Evolutionary conservation across 2,888 invertebrate genomes (phyloP).

Genomic region (Drosophila pseudotakahashii): DNA sequence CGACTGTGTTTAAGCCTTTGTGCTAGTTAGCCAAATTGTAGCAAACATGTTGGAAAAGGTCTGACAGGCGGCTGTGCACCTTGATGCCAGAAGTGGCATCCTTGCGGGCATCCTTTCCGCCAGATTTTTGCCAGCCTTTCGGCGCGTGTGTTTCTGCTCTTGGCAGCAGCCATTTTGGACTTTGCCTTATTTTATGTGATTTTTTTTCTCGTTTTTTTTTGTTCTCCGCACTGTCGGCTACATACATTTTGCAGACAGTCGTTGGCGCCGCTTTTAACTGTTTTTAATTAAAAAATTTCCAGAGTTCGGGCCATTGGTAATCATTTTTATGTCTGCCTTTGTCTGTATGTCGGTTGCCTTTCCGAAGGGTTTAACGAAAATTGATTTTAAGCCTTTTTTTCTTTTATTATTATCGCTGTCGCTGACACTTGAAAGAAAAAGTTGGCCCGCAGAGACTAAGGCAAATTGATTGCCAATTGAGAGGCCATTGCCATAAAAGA

Average conservation of each 20-base stretch:
- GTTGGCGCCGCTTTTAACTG: conserved; percentile 64
- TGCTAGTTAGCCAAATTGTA: conserved; percentile 48
- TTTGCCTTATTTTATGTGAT: conserved; percentile 8
- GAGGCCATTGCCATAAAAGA: conserved; percentile 44
- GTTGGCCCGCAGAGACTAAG: conserved; percentile 52
- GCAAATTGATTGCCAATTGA: conserved; percentile 75
- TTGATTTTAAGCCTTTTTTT: conserved; percentile 56
- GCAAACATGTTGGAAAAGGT: conserved; percentile 32
- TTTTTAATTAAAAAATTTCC: conserved; percentile 71
- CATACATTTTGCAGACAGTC: conserved; percentile 64
- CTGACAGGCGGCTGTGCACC: conserved; percentile 35
- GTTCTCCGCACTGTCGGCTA: conserved; percentile 34
- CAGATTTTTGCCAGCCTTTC: conserved; percentile 17
- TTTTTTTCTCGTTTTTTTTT: background rate
- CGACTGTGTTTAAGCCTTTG: conserved; percentile 23
- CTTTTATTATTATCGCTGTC: conserved; percentile 46
- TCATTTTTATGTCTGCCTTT: conserved; percentile 20
- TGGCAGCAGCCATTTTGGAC: conserved; percentile 45
- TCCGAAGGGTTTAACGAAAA: conserved; percentile 47
- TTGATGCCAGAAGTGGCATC: conserved; percentile 25
- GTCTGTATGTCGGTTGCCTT: background rate
- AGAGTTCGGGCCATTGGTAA: conserved; percentile 46
- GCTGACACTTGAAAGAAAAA: conserved; percentile 63
- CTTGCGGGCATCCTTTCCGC: conserved; percentile 29
- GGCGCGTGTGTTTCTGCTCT: conserved; percentile 47